Evolutionary conservation across 2,888 invertebrate species (phyloP).

Genomic region (Acleris holmiana): DNA sequence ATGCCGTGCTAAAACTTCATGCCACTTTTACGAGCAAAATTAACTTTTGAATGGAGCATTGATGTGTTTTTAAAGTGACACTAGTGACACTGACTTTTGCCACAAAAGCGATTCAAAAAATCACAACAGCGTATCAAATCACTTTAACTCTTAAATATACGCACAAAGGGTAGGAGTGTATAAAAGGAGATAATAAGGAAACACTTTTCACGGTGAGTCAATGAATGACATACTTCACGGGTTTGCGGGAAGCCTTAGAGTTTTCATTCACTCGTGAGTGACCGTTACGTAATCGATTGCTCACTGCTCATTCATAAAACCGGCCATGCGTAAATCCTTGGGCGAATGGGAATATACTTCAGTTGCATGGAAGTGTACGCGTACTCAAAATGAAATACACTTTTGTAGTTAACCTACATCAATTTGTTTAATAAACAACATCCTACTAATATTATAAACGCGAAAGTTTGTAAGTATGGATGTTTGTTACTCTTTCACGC

Average conservation of each 20-base stretch:
- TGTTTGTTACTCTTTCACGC: too few species aligned
- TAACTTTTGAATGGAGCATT: conserved; percentile 19
- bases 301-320: conserved; percentile 29
- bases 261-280: conserved; percentile 23
- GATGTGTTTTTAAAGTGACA: conserved; percentile 25
- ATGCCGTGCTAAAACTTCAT: too few species aligned
- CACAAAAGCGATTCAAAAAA: conserved; percentile 22
- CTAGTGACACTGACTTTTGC: conserved; percentile 21
- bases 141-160: conserved; percentile 17
- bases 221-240: conserved; percentile 32
- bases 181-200: conserved; percentile 32
- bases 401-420: too few species aligned
- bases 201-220: conserved; percentile 34
- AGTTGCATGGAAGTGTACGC: conserved; percentile 11
- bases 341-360: conserved; percentile 13
- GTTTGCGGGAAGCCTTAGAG: conserved; percentile 30
- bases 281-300: conserved; percentile 37
- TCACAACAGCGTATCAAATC: conserved; percentile 26
- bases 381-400: not conserved
- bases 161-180: conserved; percentile 10
- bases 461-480: too few species aligned
- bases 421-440: too few species aligned
- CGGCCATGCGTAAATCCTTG: conserved; percentile 30
- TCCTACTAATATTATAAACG: too few species aligned
- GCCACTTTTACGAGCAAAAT: conserved; percentile 8